Percentiles rank a stretch among this genome's conserved stretches.
Evolutionary conservation across 2,113 vertebrate genomes (phyloP).

Genomic region (Perca flavescens): DNA sequence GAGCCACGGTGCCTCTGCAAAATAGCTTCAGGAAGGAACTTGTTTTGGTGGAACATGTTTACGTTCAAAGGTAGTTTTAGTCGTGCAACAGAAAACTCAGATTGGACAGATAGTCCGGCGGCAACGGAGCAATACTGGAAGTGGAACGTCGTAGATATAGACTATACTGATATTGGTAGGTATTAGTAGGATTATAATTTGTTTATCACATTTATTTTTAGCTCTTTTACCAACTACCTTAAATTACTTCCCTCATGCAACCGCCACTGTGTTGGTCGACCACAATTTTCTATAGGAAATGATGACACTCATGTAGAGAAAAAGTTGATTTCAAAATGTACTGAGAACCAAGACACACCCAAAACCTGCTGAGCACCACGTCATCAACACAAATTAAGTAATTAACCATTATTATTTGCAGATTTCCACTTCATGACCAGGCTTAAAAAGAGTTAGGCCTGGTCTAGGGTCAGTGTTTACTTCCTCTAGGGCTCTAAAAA

Average conservation of each 20-base stretch:
- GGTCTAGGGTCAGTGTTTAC: constrained; percentile 9
- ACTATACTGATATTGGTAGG: no score
- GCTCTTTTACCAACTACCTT: neutral
- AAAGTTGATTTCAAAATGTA: neutral
- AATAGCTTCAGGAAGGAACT: no score
- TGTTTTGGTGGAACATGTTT: no score
- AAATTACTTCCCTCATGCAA: constrained; percentile 24
- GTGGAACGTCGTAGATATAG: no score
- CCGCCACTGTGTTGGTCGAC: constrained; percentile 5
- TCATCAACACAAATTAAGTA: neutral
- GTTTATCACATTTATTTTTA: neutral
- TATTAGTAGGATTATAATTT: neutral
- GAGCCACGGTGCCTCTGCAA: no score
- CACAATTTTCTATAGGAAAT: constrained; percentile 35
- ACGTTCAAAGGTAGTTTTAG: no score
- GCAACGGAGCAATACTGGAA: no score
- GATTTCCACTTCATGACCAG: constrained; percentile 26
- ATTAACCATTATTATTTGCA: constrained; percentile 17
- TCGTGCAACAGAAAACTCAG: no score
- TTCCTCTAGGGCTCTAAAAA: constrained; percentile 25
- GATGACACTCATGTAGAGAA: constrained; percentile 31
- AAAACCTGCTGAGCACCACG: neutral
- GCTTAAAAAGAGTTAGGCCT: neutral
- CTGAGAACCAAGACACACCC: neutral
- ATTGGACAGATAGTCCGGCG: no score